Evolutionary conservation across 2,113 vertebrate species (phyloP).

Genomic region (Tragelaphus imberbis): DNA sequence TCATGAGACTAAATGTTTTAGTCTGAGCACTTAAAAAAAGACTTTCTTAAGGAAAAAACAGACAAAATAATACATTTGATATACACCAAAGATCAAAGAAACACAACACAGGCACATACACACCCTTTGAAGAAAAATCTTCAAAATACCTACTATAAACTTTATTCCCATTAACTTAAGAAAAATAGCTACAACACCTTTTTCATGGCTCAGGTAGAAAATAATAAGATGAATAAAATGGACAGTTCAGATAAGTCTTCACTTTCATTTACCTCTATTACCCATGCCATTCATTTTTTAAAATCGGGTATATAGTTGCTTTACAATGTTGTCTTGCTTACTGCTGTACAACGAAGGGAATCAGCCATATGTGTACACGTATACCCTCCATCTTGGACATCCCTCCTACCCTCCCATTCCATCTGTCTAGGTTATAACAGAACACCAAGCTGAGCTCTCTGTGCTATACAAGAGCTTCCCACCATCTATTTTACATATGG

Average conservation of each 20-base stretch:
- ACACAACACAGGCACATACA: background rate
- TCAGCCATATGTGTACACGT: background rate
- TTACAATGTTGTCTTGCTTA: background rate
- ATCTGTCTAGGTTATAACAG: background rate
- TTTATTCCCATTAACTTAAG: background rate
- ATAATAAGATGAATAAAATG: background rate
- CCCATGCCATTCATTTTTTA: background rate
- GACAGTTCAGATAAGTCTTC: background rate
- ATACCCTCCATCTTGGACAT: background rate
- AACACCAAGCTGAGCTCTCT: background rate
- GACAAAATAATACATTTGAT: background rate
- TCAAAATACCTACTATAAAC: background rate
- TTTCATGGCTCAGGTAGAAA: background rate
- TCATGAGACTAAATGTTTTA: background rate
- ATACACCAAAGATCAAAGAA: background rate
- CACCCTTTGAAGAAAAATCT: background rate
- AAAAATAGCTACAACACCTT: background rate
- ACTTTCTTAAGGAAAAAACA: background rate
- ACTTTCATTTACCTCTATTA: background rate
- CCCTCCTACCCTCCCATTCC: background rate
- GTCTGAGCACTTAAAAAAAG: background rate
- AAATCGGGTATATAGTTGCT: background rate
- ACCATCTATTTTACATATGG: background rate
- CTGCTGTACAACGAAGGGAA: rapidly evolving
- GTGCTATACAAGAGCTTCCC: background rate